Evolutionary conservation across 2,113 vertebrate species (phyloP), one percentile per base, ranked within the genome.

Genomic region (Orthonyx spaldingii): DNA sequence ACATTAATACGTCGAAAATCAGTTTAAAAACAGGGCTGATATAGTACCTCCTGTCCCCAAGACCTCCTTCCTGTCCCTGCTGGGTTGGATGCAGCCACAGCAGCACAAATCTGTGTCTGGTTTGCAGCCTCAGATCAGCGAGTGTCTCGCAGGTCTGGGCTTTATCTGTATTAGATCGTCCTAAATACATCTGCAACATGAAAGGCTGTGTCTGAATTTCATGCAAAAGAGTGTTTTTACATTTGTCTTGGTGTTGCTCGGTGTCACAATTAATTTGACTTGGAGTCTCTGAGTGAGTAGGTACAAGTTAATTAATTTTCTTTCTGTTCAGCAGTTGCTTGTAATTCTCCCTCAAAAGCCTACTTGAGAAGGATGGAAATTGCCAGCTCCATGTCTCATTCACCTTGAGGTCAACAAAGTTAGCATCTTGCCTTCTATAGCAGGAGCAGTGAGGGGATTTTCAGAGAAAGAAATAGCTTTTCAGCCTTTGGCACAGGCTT

Each of bases 291-390:
- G 83, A 94, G 60, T 57, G 92, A 86, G 86, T 60, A 86, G 78
- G 76, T 95, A 78, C 85, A 77, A 96, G 90, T 87, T 96, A 94
- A 93, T 97, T 95, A 94, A 78, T 91, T 95, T 46, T 46, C 83
- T 88, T 93, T 92, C 82, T 94, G 90, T 77, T 86, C 86, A 52
- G 79, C 53, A 4, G 64, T 84, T 89, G 71, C 76, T 32, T 88
- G 83, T 86, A 81, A 64, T 92, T 90, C 84, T 92, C 65, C 49
- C 81, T 92, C 56, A 75, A 87, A 97, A 95, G 68, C 69, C 46
- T 70, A 12, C 71, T 39, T 1, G 1, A 91, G 52, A 91, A 76
- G 84, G 57, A n/a, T 91, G 81, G 87, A 95, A 95, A 82, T 81
- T 94, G 61, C 77, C 47, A 41, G 81, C 80, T 94, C 89, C 11